A percentile compares a stretch with the other conserved stretches of the same genome.
These are phyloP conservation scores for Limnephilus lunatus DNA, from an alignment of 2,888 invertebrate species.

Conservation along the genomic window DNA sequence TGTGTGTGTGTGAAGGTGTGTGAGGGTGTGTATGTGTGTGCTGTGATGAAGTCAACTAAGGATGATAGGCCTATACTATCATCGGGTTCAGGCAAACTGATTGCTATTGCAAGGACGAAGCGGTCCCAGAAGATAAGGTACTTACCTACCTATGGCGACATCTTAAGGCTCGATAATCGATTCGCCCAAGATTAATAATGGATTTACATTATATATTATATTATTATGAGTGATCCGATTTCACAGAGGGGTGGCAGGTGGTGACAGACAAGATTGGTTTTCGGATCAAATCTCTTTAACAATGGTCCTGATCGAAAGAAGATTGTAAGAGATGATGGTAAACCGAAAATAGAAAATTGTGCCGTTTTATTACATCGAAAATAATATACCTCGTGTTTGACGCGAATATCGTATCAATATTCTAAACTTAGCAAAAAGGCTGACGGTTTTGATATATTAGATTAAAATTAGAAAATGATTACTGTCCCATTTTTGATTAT, in stretches of 20 bases:
- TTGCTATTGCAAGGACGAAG: background rate
- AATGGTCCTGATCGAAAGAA: background rate
- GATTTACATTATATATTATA: background rate
- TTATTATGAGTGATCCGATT: background rate
- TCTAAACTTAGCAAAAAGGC: background rate
- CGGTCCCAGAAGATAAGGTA: background rate
- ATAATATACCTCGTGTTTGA: background rate
- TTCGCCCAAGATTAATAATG: background rate
- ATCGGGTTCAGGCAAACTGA: background rate
- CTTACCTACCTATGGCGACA: background rate
- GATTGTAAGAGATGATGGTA: background rate
- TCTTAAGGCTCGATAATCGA: background rate
- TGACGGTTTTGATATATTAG: no score
- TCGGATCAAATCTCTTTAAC: background rate
- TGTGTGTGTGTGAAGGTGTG: no score
- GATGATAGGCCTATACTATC: background rate
- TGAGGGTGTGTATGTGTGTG: no score
- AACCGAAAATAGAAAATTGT: background rate
- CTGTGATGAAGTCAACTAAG: no score
- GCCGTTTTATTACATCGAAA: background rate
- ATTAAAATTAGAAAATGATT: no score
- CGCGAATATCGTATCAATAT: no score
- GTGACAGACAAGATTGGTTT: background rate
- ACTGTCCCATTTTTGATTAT: no score
- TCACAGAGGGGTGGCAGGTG: background rate